Conservation (phyloP, 1,140 invertebrate species). For the Bombyx mori region ASM3026992v2 NC_085107.1:489501-490000, state of each 20-base stretch:
- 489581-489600: slow-evolving; percentile 32
- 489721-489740: slow-evolving; percentile 57
- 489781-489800: slow-evolving; percentile 87
- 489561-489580: slow-evolving; percentile 69
- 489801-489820: slow-evolving; percentile 84
- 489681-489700: not conserved
- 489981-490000: no score
- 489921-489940: no score
- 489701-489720: not conserved
- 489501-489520: slow-evolving; percentile 75
- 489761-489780: slow-evolving; percentile 87
- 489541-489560: slow-evolving; percentile 74
- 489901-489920: no score
- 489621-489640: no score
- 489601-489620: no score
- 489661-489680: no score
- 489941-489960: no score
- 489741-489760: slow-evolving; percentile 89
- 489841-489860: no score
- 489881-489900: no score
- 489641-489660: no score
- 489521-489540: slow-evolving; percentile 74
- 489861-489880: no score
- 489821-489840: not conserved
- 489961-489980: no score